Conservation (phyloP, 2,888 invertebrate genomes). For the Cantharis lateralis region DNA sequence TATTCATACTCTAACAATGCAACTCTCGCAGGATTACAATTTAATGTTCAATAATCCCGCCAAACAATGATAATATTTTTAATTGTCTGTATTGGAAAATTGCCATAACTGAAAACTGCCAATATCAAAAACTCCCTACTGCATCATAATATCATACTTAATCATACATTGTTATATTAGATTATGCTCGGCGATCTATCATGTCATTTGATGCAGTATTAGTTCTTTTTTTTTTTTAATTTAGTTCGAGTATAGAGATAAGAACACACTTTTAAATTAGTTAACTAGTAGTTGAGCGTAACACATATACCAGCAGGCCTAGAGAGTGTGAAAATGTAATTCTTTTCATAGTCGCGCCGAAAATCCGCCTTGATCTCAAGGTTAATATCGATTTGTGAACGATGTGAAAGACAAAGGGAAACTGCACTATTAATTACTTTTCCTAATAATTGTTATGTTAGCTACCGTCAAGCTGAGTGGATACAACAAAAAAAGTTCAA, state of each 20-base stretch:
- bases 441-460: no score
- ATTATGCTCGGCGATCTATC: background rate
- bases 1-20: background rate
- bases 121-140: background rate
- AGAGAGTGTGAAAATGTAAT: no score
- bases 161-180: background rate
- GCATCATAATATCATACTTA: background rate
- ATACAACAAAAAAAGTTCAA: no score
- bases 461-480: no score
- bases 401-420: no score
- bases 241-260: background rate
- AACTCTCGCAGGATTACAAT: background rate
- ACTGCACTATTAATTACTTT: no score
- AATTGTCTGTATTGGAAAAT: background rate
- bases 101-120: background rate
- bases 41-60: background rate
- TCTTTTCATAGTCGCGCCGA: no score
- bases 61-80: background rate
- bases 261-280: background rate
- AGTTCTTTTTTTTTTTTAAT: background rate
- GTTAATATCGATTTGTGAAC: no score
- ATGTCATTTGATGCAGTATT: background rate
- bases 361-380: no score
- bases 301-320: no score
- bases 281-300: no score